Evolutionary conservation across 2,888 invertebrate genomes (phyloP).

Genomic region (Aporophyla nigra): DNA sequence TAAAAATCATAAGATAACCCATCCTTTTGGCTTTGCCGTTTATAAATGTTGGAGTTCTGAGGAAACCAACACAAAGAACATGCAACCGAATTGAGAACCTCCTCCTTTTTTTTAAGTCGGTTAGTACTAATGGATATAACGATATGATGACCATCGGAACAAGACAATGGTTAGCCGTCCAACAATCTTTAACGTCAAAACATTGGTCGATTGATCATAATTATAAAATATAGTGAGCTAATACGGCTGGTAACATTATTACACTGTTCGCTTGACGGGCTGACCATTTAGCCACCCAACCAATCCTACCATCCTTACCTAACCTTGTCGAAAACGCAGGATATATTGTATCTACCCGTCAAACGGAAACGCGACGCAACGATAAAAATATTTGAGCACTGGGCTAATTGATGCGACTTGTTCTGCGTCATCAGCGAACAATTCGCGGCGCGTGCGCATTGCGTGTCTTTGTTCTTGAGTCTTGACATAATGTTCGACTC

Average conservation of each 20-base stretch:
- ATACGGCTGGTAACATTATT: constrained; percentile 4
- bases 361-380: constrained; percentile 34
- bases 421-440: constrained; percentile 63
- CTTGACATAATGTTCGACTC: constrained; percentile 53
- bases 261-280: background rate
- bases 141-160: constrained; percentile 27
- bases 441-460: constrained; percentile 51
- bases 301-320: too few species aligned
- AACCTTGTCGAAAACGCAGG: constrained; percentile 18
- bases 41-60: too few species aligned
- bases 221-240: constrained; percentile 6
- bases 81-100: too few species aligned
- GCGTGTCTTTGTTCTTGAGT: constrained; percentile 64
- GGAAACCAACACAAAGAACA: too few species aligned
- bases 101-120: too few species aligned
- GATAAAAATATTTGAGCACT: constrained; percentile 53
- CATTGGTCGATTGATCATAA: background rate
- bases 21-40: too few species aligned
- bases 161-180: constrained; percentile 26
- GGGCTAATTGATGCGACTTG: constrained; percentile 53
- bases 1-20: too few species aligned
- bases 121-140: constrained; percentile 16
- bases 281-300: constrained; percentile 1
- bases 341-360: constrained; percentile 13
- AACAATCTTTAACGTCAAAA: constrained; percentile 15